These are phyloP conservation scores for Leptura quadrifasciata DNA, from an alignment of 2,888 invertebrate genomes.

Conservation along the genomic window DNA sequence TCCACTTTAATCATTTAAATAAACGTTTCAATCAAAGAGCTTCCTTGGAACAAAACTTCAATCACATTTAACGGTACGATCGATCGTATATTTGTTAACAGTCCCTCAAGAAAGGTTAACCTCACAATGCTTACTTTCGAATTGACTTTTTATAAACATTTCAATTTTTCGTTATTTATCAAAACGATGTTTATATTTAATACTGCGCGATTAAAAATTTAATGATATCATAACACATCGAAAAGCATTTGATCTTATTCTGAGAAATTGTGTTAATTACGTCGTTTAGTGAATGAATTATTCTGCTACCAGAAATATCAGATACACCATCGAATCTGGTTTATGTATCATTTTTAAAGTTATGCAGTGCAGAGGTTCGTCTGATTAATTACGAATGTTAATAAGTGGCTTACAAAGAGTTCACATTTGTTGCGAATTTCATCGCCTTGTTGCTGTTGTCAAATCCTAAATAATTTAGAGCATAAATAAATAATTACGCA, in stretches of 20 bases:
- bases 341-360: slow-evolving; percentile 7
- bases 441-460: background rate
- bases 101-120: background rate
- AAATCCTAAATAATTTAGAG: background rate
- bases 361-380: background rate
- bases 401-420: background rate
- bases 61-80: background rate
- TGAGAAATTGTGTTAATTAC: background rate
- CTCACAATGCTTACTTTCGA: background rate
- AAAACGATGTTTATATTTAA: background rate
- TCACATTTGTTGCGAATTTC: too few species aligned
- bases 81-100: background rate
- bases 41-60: background rate
- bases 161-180: background rate
- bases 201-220: slow-evolving; percentile 2
- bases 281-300: slow-evolving; percentile 1
- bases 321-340: background rate
- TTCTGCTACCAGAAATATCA: background rate
- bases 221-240: background rate
- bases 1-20: background rate
- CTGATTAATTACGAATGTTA: background rate
- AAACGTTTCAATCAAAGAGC: background rate
- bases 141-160: background rate
- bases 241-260: slow-evolving; percentile 2
- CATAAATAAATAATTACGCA: too few species aligned